Evolutionary conservation across 2,113 vertebrate species (phyloP), one percentile per base, ranked within the genome.

Genomic region (Capra hircus): DNA sequence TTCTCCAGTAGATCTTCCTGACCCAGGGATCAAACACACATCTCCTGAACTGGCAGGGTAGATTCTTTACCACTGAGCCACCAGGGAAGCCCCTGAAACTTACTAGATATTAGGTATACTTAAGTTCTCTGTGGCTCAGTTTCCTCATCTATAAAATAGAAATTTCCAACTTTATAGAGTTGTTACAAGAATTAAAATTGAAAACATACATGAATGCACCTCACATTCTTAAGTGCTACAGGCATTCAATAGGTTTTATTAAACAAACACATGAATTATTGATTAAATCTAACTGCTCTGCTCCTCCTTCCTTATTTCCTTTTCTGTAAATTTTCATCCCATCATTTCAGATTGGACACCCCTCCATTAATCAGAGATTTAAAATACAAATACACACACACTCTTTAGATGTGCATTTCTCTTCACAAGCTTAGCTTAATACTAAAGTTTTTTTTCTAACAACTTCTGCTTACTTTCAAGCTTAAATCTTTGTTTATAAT

Each of bases 381-480:
- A 59, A 62, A 52, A 83, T 23, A 85, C 14, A 87, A 16, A 67
- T 2, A 93, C 25, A 62, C 7, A 62, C 28, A 57, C 7, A 45
- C 28, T 15, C 55, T 93, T 67, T 60, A 81, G 52, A 86, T 77
- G 25, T 91, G 21, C 53, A 67, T 90, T 95, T 96, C 48, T 93
- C 87, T 96, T 92, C 11, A 95, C 50, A 94, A 83, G 62, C 23
- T 95, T 97, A 95, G 48, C 12, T 94, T 92, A 90, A 91, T 67
- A 91, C 23, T 89, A 67, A 90, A 83, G 25, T 14, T 83, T 17
- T 94, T 94, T 90, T 95, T 57, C 84, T 82, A 95, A 95, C 10
- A 95, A 88, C 0, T 12, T n/a, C 40, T 94, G 33, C 0, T 55
- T 64, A 36, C 67, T 94, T 95, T 81, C 33, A 10, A 78, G 16